These are phyloP conservation scores for Temnothorax unifasciatus DNA, from an alignment of 2,888 invertebrate species.

Conservation along the genomic window DNA sequence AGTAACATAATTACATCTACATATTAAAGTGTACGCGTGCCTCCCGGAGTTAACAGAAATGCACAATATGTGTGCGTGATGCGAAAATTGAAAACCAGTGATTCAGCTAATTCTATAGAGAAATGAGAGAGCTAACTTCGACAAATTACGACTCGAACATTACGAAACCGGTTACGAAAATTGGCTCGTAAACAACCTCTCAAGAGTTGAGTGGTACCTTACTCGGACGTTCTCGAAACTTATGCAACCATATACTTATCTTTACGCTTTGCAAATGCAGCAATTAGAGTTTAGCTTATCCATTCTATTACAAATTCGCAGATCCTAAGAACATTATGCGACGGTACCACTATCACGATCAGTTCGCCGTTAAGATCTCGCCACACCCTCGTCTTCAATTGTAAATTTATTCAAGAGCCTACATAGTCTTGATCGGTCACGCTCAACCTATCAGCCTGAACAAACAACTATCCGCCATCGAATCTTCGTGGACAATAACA, in stretches of 20 bases:
- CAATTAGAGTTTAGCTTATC: constrained; percentile 16
- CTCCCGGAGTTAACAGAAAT: not conserved
- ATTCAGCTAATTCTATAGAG: not conserved
- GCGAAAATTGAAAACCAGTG: constrained; percentile 22
- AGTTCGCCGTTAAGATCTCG: not conserved
- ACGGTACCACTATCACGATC: constrained; percentile 7
- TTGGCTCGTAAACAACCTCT: constrained; percentile 13
- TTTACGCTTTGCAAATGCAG: constrained; percentile 20
- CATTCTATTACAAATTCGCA: constrained; percentile 25
- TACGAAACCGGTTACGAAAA: constrained; percentile 32
- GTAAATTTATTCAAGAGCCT: constrained; percentile 44
- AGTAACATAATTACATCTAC: constrained; percentile 5
- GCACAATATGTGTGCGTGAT: not conserved
- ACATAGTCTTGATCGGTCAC: constrained; percentile 28
- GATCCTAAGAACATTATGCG: not conserved
- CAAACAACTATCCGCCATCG: constrained; percentile 38
- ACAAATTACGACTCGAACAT: not conserved
- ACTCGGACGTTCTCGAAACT: constrained; percentile 15
- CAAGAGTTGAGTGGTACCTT: not conserved
- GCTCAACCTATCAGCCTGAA: constrained; percentile 26
- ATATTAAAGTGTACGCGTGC: not conserved
- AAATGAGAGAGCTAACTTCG: not conserved
- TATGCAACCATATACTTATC: constrained; percentile 12
- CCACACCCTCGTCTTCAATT: constrained; percentile 21
- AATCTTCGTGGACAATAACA: constrained; percentile 33